Base-by-base conservation (phyloP, 2,797 vertebrate species). In the Mormyrops attenuatus region DNA sequence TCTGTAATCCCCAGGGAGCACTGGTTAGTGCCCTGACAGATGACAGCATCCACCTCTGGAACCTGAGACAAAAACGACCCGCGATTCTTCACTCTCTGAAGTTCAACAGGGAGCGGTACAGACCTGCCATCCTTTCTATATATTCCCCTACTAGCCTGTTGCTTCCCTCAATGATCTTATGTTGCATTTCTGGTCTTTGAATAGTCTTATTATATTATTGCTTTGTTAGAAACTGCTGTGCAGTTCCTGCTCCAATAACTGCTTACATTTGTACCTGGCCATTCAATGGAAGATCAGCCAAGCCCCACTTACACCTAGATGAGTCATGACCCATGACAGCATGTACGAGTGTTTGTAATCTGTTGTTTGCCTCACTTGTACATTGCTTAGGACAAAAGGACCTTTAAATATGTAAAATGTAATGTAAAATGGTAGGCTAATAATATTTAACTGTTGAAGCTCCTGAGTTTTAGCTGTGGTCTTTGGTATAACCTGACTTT, bases 11-110 rank as follows among this genome's bases (percentile, higher is more conserved):
- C 86, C 91, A 99, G 99, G 99, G 99, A 96, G 99, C 99, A 90
- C 97, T 99, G 92, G 99, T 99, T 96, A 99, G 98, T 96, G 98
- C 97, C 96, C 97, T 99, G 97, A 96, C 98, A 93, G 99, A 99
- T 93, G 99, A 99, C 94, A 99, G 97, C 92, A 95, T 99, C 93
- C 98, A 99, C 92, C 95, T 99, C 92, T 99, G 99, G 99, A 99
- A 99, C 94, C 95, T 99, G 93, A 97, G 99, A 95, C 99, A 99
- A 93, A 99, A 99, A 94, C 97, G 98, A 92, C 99, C 98, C 53
- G 98, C 98, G n/a, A 96, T 99, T 93, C 95, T 99, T 88, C 99
- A 99, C 93, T 99, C 99, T 0, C 97, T 99, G 89, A 99, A 99
- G 95, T 99, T 99, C 94, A 98, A 93, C 95, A 95, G 97, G 93